Conservation (phyloP, 2,113 vertebrate species). For the Anguilla rostrata region DNA sequence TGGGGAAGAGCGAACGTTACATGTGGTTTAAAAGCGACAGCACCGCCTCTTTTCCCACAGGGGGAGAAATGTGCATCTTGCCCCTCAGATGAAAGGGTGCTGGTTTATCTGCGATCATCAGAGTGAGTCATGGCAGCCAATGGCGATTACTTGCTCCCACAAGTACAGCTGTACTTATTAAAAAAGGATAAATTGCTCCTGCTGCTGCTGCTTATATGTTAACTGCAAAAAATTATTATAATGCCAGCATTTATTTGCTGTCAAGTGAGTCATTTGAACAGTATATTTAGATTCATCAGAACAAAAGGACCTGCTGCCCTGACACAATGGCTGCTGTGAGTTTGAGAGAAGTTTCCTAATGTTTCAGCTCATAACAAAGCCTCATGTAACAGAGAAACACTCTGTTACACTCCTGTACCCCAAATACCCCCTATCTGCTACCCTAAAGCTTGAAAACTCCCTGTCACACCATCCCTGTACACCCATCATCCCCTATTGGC, state of each 20-base stretch:
- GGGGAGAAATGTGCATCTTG: not conserved
- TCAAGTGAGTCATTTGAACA: not conserved
- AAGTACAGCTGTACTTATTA: not conserved
- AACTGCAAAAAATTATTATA: not conserved
- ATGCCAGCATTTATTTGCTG: not conserved
- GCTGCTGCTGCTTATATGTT: not conserved
- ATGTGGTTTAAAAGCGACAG: not conserved
- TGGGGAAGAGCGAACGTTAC: not conserved
- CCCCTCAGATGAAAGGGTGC: constrained; percentile 5
- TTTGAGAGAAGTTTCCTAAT: not conserved
- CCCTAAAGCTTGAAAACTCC: not conserved
- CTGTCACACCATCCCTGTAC: too few relatives aligned
- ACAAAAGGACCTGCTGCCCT: not conserved
- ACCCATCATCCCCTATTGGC: too few relatives aligned
- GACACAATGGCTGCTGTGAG: not conserved
- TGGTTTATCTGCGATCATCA: not conserved
- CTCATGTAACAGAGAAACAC: not conserved
- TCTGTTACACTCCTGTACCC: not conserved
- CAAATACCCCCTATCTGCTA: not conserved
- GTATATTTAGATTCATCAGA: not conserved
- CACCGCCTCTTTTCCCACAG: not conserved
- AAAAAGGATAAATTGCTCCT: not conserved
- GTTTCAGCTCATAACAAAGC: not conserved
- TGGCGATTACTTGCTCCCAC: not conserved
- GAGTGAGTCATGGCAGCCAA: constrained; percentile 3